Percentiles rank a stretch among this genome's conserved stretches.
These are phyloP conservation scores for Drosophila pseudotakahashii DNA, from an alignment of 2,888 invertebrate species.

Conservation along the genomic window DNA sequence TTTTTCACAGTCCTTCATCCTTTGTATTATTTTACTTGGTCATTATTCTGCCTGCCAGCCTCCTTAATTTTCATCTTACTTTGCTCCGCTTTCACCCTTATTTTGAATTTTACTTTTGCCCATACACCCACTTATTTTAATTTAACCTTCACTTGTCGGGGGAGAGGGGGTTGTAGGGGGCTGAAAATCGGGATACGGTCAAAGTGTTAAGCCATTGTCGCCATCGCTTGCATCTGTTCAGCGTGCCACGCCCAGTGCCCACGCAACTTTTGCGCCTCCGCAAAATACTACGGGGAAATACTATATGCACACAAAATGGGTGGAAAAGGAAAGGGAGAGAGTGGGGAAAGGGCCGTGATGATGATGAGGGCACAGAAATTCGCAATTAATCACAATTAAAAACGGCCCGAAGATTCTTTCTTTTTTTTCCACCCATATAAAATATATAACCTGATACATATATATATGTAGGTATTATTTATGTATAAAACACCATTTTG, in stretches of 20 bases:
- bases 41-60: conserved; percentile 8
- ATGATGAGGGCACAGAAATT: conserved; percentile 30
- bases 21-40: neutral
- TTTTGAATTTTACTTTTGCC: conserved; percentile 36
- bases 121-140: conserved; percentile 59
- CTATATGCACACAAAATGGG: neutral
- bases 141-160: conserved; percentile 42
- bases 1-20: neutral
- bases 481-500: too few relatives aligned
- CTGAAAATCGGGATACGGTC: conserved; percentile 15
- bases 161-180: neutral
- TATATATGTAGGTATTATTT: neutral
- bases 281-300: conserved; percentile 21
- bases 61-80: conserved; percentile 4
- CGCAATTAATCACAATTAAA: conserved; percentile 52
- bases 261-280: conserved; percentile 35
- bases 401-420: conserved; percentile 29
- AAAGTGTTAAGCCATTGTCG: conserved; percentile 64
- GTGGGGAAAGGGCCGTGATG: conserved; percentile 10
- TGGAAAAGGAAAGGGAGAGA: too few relatives aligned
- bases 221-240: conserved; percentile 42
- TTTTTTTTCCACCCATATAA: neutral
- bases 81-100: neutral
- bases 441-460: neutral
- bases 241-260: conserved; percentile 25